phyloP scores from a whole-genome alignment of 2,113 vertebrate genomes.

The Tenebrosternarchus preto region DNA sequence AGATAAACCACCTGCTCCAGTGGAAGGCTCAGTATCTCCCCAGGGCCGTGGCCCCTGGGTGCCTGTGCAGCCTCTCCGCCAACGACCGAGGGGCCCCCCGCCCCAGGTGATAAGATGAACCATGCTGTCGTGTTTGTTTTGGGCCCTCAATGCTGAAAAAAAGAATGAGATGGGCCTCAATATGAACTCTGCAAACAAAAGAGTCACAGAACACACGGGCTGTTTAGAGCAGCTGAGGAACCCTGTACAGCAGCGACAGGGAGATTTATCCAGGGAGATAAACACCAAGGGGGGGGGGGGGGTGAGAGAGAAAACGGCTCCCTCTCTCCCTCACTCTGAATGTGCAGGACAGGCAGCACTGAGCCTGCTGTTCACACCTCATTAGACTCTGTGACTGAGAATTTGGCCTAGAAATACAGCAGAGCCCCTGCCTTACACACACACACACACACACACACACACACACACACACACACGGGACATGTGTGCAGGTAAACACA shows the following conservation, averaged over 20 bases:
- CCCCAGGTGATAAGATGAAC: constrained; percentile 47
- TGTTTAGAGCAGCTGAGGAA: constrained; percentile 25
- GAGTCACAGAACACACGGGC: constrained; percentile 21
- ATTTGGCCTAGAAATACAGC: constrained; percentile 55
- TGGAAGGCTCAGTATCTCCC: too few relatives aligned
- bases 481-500: background rate
- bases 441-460: constrained; percentile 22
- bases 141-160: constrained; percentile 31
- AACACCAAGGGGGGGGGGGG: background rate
- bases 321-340: constrained; percentile 48
- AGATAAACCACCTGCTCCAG: constrained; percentile 11
- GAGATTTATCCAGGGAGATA: constrained; percentile 42
- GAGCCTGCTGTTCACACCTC: constrained; percentile 61
- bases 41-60: background rate
- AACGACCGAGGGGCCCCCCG: constrained; percentile 26
- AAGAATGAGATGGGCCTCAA: constrained; percentile 34
- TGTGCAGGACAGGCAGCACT: constrained; percentile 48
- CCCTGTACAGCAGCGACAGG: constrained; percentile 29
- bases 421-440: constrained; percentile 20
- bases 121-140: constrained; percentile 47
- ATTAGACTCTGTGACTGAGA: constrained; percentile 54
- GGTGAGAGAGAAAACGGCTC: background rate
- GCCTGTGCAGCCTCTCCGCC: background rate
- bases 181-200: constrained; percentile 40
- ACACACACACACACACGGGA: constrained; percentile 33